Conservation (phyloP, 2,797 vertebrate genomes). For the Trematomus bernacchii region DNA sequence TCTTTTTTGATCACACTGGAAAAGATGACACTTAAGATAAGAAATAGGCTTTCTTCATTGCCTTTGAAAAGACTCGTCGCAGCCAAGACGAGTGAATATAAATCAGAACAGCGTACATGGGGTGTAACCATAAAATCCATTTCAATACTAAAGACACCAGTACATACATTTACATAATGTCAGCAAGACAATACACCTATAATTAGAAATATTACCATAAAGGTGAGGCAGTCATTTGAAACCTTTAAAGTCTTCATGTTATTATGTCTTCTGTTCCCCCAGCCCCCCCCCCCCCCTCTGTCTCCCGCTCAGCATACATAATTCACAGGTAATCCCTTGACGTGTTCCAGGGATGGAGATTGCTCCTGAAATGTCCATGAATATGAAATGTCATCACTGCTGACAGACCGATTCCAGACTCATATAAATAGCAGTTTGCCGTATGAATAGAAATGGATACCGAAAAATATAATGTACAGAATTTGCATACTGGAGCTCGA, state of each 20-base stretch:
- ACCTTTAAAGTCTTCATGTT: slow-evolving; percentile 41
- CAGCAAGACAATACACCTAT: slow-evolving; percentile 34
- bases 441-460: slow-evolving; percentile 66
- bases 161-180: background rate
- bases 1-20: background rate
- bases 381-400: slow-evolving; percentile 75
- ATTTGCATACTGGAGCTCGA: slow-evolving; percentile 47
- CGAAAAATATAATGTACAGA: slow-evolving; percentile 45
- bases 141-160: background rate
- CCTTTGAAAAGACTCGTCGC: background rate
- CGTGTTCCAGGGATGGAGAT: slow-evolving; percentile 63
- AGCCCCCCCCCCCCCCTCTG: slow-evolving; percentile 22
- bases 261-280: slow-evolving; percentile 34
- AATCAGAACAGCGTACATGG: background rate
- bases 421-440: slow-evolving; percentile 46
- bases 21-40: background rate
- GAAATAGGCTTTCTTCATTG: background rate
- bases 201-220: slow-evolving; percentile 29
- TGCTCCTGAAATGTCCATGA: slow-evolving; percentile 77
- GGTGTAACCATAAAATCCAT: slow-evolving; percentile 1
- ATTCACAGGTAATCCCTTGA: slow-evolving; percentile 77
- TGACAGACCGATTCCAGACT: slow-evolving; percentile 64
- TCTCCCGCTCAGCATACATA: slow-evolving; percentile 62
- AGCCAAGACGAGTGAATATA: slow-evolving; percentile 7
- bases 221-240: slow-evolving; percentile 29